These are phyloP conservation scores for Chlorocebus sabaeus DNA, from an alignment of 2,113 vertebrate species.

Conservation along the genomic window DNA sequence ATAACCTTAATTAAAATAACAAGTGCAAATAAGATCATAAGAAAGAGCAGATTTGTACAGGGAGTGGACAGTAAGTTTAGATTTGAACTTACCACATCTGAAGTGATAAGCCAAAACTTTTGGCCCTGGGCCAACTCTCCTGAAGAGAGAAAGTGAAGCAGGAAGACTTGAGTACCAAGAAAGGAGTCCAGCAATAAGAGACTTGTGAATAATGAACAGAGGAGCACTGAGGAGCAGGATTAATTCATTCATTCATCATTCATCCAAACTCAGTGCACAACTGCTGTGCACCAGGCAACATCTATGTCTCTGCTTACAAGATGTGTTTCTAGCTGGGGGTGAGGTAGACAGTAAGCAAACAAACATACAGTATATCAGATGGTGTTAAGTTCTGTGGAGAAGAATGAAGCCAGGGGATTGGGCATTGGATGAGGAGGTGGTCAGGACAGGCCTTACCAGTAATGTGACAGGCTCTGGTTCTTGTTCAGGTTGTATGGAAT, in stretches of 20 bases:
- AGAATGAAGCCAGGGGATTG: background rate
- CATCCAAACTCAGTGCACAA: fast-evolving
- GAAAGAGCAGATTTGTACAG: background rate
- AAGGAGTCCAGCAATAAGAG: background rate
- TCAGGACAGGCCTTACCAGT: too few relatives aligned
- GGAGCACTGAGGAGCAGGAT: background rate
- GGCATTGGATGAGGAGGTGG: too few relatives aligned
- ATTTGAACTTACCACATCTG: background rate
- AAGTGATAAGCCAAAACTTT: background rate
- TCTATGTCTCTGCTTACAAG: background rate
- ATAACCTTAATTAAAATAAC: background rate
- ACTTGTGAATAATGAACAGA: too few relatives aligned
- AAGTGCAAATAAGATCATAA: background rate
- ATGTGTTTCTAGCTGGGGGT: background rate
- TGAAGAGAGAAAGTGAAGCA: background rate
- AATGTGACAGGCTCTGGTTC: background rate
- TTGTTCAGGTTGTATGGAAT: background rate
- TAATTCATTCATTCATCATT: background rate
- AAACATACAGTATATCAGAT: too few relatives aligned
- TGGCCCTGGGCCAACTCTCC: background rate
- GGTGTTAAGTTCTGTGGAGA: background rate
- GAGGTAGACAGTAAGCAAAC: background rate
- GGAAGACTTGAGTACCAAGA: background rate
- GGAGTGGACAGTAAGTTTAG: background rate
- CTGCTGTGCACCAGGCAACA: fast-evolving